These are phyloP conservation scores for Clamator glandarius DNA, from an alignment of 2,797 vertebrate genomes.

Conservation along the genomic window DNA sequence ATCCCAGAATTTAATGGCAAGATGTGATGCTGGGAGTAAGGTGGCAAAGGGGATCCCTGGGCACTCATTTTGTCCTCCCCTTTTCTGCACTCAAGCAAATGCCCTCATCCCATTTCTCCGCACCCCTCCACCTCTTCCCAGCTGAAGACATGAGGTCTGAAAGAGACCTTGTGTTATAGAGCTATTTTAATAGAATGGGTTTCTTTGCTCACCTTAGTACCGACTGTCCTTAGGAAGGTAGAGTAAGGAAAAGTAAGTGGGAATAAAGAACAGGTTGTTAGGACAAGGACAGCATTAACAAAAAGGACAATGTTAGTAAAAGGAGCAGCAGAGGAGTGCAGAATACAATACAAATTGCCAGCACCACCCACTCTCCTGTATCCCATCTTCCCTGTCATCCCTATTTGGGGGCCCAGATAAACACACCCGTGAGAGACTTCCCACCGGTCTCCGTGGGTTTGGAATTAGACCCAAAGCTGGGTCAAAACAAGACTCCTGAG, in stretches of 20 bases:
- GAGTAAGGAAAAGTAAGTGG: constrained; percentile 82
- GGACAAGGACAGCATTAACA: constrained; percentile 67
- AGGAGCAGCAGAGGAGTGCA: neutral
- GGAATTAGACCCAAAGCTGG: neutral
- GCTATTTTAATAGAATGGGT: constrained; percentile 45
- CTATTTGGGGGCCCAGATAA: neutral
- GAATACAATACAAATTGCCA: constrained; percentile 1
- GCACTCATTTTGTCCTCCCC: neutral
- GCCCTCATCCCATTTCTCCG: neutral
- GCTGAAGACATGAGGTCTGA: neutral
- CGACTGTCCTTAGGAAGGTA: constrained; percentile 93
- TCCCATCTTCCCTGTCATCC: neutral
- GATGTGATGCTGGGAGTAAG: neutral
- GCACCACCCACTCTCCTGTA: neutral
- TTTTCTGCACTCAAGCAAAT: neutral
- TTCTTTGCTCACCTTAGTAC: constrained; percentile 92
- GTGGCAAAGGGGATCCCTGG: neutral
- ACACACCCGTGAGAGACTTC: neutral
- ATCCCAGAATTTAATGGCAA: neutral
- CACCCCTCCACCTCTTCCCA: neutral
- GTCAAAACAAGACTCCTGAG: neutral
- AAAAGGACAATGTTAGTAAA: constrained; percentile 47
- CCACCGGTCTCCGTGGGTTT: neutral
- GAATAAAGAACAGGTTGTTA: constrained; percentile 84
- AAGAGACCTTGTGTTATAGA: constrained; percentile 1